These are phyloP conservation scores for Megaleporinus macrocephalus DNA, from an alignment of 2,113 vertebrate genomes.

Conservation along the genomic window DNA sequence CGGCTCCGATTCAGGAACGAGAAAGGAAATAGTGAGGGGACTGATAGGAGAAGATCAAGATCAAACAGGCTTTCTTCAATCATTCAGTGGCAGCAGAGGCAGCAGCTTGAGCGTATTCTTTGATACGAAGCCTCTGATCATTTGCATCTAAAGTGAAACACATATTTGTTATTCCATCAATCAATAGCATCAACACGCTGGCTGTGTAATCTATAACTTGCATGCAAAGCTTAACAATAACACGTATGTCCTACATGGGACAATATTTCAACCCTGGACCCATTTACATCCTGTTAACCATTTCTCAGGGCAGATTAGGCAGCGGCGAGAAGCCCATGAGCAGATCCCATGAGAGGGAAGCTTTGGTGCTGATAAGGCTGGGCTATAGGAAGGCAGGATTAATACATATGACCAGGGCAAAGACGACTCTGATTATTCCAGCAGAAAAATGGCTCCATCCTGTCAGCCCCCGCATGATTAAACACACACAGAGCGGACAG, in stretches of 20 bases:
- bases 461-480: conserved; percentile 76
- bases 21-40: conserved; percentile 45
- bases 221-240: conserved; percentile 79
- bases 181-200: conserved; percentile 75
- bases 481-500: conserved; percentile 72
- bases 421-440: conserved; percentile 77
- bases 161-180: conserved; percentile 80
- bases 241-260: conserved; percentile 77
- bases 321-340: conserved; percentile 71
- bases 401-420: conserved; percentile 81
- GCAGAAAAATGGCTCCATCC: conserved; percentile 75
- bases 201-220: conserved; percentile 76
- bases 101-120: conserved; percentile 56
- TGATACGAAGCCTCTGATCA: conserved; percentile 69
- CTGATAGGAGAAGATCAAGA: conserved; percentile 55
- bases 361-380: conserved; percentile 82
- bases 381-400: conserved; percentile 80
- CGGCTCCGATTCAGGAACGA: conserved; percentile 22
- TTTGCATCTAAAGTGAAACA: conserved; percentile 82
- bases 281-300: conserved; percentile 86
- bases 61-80: conserved; percentile 68
- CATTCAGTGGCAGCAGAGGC: conserved; percentile 60
- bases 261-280: conserved; percentile 78
- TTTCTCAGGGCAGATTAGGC: conserved; percentile 81
- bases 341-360: conserved; percentile 80